A percentile compares a stretch with the other conserved stretches of the same genome.
These are phyloP conservation scores for Oophaga pumilio DNA, from an alignment of 2,113 vertebrate genomes.

Conservation along the genomic window DNA sequence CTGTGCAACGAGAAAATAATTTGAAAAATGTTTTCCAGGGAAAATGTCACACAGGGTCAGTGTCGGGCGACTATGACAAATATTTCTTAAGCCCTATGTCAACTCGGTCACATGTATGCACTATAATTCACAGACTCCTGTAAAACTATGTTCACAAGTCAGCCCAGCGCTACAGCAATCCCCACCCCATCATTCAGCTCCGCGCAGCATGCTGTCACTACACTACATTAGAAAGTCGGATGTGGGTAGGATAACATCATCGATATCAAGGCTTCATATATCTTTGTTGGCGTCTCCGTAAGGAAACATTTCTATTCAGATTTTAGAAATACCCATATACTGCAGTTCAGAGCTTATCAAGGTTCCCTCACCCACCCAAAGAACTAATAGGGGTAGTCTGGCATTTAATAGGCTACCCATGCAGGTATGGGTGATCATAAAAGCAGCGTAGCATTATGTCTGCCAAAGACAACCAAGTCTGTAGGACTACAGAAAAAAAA, in stretches of 20 bases:
- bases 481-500: background rate
- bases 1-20: background rate
- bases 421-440: constrained; percentile 20
- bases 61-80: background rate
- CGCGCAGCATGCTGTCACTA: background rate
- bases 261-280: background rate
- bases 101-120: background rate
- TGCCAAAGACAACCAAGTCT: background rate
- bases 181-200: background rate
- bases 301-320: background rate
- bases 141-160: background rate
- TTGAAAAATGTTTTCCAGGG: background rate
- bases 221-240: constrained; percentile 5
- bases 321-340: background rate
- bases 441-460: background rate
- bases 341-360: background rate
- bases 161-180: background rate
- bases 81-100: background rate
- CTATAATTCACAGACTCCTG: background rate
- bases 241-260: background rate
- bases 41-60: background rate
- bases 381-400: background rate
- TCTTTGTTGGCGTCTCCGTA: background rate
- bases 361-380: background rate
- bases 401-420: constrained; percentile 23